Conservation (phyloP, 1,140 invertebrate species). For the Sesamia nonagrioides region DNA sequence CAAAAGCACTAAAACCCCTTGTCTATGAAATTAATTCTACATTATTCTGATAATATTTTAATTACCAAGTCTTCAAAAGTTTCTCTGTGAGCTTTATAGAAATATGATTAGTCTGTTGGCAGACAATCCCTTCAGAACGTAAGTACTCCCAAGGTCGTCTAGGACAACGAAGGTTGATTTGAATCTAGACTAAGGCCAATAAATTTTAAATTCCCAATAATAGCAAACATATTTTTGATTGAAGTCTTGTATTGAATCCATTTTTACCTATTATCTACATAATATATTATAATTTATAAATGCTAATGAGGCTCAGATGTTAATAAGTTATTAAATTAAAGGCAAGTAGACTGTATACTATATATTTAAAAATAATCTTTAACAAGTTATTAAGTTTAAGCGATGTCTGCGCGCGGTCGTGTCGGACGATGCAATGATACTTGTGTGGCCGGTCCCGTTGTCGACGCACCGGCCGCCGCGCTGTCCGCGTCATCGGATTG, state of each 20-base stretch:
- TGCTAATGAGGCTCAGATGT: no score
- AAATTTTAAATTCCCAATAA: background rate
- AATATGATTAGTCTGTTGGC: constrained; percentile 1
- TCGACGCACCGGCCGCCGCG: no score
- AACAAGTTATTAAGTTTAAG: no score
- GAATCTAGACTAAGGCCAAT: constrained; percentile 6
- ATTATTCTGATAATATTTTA: constrained; percentile 7
- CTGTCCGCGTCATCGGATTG: no score
- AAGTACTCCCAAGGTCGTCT: constrained; percentile 10
- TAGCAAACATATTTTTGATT: background rate
- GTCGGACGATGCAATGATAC: no score
- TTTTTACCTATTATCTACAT: no score
- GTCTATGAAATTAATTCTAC: constrained; percentile 16
- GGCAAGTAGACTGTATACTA: no score
- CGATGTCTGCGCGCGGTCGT: no score
- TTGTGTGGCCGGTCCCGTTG: no score
- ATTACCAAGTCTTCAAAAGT: background rate
- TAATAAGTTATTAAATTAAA: no score
- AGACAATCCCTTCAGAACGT: constrained; percentile 2
- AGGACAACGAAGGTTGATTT: background rate
- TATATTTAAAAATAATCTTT: no score
- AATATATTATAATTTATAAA: no score
- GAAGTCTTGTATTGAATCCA: background rate
- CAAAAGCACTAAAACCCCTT: background rate
- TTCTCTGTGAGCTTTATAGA: background rate